A percentile compares a stretch with the other conserved stretches of the same genome.
Evolutionary conservation across 2,797 vertebrate genomes (phyloP).

Genomic region (Neoniphon sammara): DNA sequence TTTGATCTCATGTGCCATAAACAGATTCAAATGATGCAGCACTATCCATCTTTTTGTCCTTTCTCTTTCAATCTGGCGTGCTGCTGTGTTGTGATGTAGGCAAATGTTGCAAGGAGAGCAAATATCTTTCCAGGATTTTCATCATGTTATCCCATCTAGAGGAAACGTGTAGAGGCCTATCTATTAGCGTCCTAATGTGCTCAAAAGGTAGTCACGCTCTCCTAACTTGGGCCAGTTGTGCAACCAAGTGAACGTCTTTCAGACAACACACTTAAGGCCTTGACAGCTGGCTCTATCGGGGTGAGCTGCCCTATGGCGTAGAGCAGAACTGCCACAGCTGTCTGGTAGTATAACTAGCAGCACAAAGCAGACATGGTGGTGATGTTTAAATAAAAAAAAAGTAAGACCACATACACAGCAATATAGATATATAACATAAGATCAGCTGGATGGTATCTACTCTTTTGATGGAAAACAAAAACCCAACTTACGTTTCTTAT

Average conservation of each 20-base stretch:
- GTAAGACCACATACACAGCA: slow-evolving; percentile 17
- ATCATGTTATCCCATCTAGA: slow-evolving; percentile 41
- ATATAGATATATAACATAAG: slow-evolving; percentile 14
- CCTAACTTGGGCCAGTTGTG: slow-evolving; percentile 58
- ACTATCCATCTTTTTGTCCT: not conserved
- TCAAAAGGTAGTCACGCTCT: slow-evolving; percentile 48
- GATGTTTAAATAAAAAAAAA: too few species aligned
- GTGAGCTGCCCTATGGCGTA: slow-evolving; percentile 27
- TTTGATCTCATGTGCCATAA: slow-evolving; percentile 20
- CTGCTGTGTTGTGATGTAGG: not conserved
- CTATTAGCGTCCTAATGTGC: slow-evolving; percentile 49
- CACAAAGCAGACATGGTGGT: slow-evolving; percentile 2
- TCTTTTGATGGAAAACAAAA: slow-evolving; percentile 29
- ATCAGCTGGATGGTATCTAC: not conserved
- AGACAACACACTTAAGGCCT: slow-evolving; percentile 47
- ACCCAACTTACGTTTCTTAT: not conserved
- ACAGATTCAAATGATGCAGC: slow-evolving; percentile 16
- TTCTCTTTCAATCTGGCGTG: slow-evolving; percentile 3
- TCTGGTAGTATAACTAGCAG: slow-evolving; percentile 28
- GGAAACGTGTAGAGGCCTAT: slow-evolving; percentile 44
- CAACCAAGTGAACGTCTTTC: slow-evolving; percentile 59
- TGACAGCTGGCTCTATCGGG: slow-evolving; percentile 18
- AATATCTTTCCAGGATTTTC: slow-evolving; percentile 39
- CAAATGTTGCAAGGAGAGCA: slow-evolving; percentile 12
- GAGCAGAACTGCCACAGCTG: slow-evolving; percentile 28